Evolutionary conservation across 2,113 vertebrate genomes (phyloP), one percentile per base, ranked within the genome.

Genomic region (Hyla sarda): DNA sequence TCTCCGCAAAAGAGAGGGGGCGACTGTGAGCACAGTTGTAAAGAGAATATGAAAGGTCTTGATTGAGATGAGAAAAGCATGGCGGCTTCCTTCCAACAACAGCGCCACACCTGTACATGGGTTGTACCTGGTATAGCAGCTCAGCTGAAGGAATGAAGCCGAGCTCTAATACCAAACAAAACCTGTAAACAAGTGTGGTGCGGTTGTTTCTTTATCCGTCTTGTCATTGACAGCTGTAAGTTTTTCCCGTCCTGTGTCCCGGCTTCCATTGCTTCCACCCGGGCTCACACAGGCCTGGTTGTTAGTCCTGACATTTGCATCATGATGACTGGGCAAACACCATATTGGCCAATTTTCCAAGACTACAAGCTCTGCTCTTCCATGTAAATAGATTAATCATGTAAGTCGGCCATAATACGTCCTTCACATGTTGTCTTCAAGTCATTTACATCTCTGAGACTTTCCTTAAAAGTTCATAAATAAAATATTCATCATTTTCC

Each of bases 381-480:
- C 37, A 32, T 82, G 16, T 58, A 45, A 84, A 84, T n/a, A 72
- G 30, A 34, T 86, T 79, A 56, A 85, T 78, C 47, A 52, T 69
- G 65, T 78, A 54, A 85, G 30, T 16, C 54, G 67, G 47, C 69
- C 75, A 25, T 80, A 79, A 79, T 17, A 56, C 62, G 16, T 86
- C 60, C 84, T 80, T 79, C 48, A 79, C 5, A 69, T 52, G 28
- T 47, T 50, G 30, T 54, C 77, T 71, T 47, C 34, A 56, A 23
- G 37, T 77, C 72, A 47, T 50, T 80, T 56, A 65, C 58, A 78
- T 48, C 28, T 41, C 60, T 62, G 50, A 60, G 60, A 60, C n/a
- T 82, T 82, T 74, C 78, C 77, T 60, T 41, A 82, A n/a, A 87
- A 82, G 52, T 50, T 74, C 25, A 60, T 58, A 56, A 86, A 80